Conservation (phyloP, 2,888 invertebrate genomes). For the Nomada flava region DNA sequence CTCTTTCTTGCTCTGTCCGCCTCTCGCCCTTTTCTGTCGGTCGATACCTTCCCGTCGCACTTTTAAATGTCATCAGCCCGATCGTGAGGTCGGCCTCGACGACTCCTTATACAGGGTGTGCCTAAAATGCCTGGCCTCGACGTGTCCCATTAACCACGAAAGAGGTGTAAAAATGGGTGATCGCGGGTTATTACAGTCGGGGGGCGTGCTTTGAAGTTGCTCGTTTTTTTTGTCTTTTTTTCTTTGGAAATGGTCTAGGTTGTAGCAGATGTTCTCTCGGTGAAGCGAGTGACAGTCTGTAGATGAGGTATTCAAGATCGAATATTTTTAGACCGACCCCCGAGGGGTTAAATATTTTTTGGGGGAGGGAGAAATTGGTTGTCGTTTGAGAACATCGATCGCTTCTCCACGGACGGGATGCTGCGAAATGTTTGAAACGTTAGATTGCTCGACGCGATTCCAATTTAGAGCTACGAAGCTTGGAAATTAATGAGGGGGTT, state of each 20-base stretch:
- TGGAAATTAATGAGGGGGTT: too few relatives aligned
- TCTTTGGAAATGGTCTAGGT: background rate
- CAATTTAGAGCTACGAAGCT: too few relatives aligned
- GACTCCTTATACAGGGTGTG: constrained; percentile 60
- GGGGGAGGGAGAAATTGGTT: background rate
- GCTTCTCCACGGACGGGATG: too few relatives aligned
- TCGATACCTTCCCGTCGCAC: constrained; percentile 74
- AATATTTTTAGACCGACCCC: too few relatives aligned
- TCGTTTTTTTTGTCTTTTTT: background rate
- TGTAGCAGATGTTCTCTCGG: too few relatives aligned
- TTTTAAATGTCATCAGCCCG: constrained; percentile 76
- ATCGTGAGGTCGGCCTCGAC: constrained; percentile 65
- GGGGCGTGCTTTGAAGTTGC: background rate
- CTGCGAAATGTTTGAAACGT: too few relatives aligned
- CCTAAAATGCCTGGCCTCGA: constrained; percentile 37
- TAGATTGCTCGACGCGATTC: too few relatives aligned
- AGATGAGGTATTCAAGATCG: too few relatives aligned
- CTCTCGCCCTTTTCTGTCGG: constrained; percentile 60
- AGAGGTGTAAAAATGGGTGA: background rate
- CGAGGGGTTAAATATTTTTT: background rate
- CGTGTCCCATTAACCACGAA: constrained; percentile 26
- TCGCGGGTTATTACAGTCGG: background rate
- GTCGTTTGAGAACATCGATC: too few relatives aligned
- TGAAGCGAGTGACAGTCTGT: too few relatives aligned
- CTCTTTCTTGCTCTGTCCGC: constrained; percentile 33